These are phyloP conservation scores for Semaprochilodus insignis DNA, from an alignment of 2,797 vertebrate genomes.

Conservation along the genomic window DNA sequence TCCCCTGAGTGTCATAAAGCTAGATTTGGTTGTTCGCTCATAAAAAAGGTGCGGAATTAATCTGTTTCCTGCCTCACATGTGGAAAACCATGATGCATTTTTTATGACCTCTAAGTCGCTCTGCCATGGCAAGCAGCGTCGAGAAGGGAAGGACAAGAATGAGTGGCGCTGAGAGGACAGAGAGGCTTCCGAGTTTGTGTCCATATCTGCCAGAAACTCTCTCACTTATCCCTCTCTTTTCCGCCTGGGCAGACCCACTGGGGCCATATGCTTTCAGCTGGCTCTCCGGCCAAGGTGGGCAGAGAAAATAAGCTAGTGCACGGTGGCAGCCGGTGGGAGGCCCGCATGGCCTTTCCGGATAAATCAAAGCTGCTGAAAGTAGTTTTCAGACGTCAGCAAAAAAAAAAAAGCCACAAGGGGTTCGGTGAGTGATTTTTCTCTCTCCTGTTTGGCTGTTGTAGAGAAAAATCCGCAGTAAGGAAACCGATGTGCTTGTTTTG, in stretches of 20 bases:
- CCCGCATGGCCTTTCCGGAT: slow-evolving; percentile 34
- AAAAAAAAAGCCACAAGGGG: slow-evolving; percentile 10
- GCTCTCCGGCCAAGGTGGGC: slow-evolving; percentile 4
- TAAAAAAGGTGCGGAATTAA: slow-evolving; percentile 13
- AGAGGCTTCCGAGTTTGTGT: neutral
- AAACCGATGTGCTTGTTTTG: neutral
- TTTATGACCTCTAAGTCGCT: slow-evolving; percentile 15
- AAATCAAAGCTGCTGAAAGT: slow-evolving; percentile 1
- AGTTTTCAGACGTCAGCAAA: slow-evolving; percentile 34
- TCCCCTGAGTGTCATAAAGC: slow-evolving; percentile 26
- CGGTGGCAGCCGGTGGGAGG: slow-evolving; percentile 14
- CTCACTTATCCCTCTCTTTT: slow-evolving; percentile 8
- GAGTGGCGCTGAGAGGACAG: neutral
- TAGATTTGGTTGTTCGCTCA: slow-evolving; percentile 22
- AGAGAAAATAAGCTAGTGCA: neutral
- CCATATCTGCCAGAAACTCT: neutral
- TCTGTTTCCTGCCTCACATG: neutral
- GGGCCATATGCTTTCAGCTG: slow-evolving; percentile 40
- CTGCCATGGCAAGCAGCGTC: too few species aligned
- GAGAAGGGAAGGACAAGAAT: neutral
- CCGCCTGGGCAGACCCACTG: slow-evolving; percentile 8
- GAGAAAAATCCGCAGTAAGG: slow-evolving; percentile 3
- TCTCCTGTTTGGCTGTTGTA: neutral
- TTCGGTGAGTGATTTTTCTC: neutral
- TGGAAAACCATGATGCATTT: neutral